Conservation (phyloP, 1,140 invertebrate genomes). For the Listronotus oregonensis region DNA sequence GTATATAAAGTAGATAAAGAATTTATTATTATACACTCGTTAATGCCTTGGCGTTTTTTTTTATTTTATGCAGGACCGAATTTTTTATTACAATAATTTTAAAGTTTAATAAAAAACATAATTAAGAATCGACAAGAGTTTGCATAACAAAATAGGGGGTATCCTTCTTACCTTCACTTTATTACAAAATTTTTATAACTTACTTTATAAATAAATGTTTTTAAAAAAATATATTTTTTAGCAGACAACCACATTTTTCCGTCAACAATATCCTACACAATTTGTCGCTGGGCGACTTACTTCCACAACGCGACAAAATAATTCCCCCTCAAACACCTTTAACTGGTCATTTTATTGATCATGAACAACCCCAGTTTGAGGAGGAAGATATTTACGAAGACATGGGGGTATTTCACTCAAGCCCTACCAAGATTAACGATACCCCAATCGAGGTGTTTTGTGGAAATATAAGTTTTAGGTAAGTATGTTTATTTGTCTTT, state of each 20-base stretch:
- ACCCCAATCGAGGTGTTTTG: constrained; percentile 55
- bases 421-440: constrained; percentile 31
- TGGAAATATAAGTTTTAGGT: constrained; percentile 64
- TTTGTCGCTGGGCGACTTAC: not conserved
- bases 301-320: not conserved
- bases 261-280: not conserved
- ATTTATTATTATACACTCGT: too few species aligned
- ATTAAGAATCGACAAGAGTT: too few species aligned
- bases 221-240: too few species aligned
- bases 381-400: constrained; percentile 24
- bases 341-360: constrained; percentile 30
- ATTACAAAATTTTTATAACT: too few species aligned
- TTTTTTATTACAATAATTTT: too few species aligned
- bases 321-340: constrained; percentile 9
- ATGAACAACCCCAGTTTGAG: constrained; percentile 39
- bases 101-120: too few species aligned
- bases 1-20: too few species aligned
- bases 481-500: constrained; percentile 16
- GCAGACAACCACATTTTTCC: not conserved
- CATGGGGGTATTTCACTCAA: constrained; percentile 37
- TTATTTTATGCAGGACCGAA: too few species aligned
- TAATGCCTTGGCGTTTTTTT: too few species aligned
- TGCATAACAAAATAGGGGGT: too few species aligned
- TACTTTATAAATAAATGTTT: too few species aligned
- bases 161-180: too few species aligned